These are phyloP conservation scores for Acrossocheilus fasciatus DNA, from an alignment of 2,797 vertebrate genomes.

Conservation along the genomic window DNA sequence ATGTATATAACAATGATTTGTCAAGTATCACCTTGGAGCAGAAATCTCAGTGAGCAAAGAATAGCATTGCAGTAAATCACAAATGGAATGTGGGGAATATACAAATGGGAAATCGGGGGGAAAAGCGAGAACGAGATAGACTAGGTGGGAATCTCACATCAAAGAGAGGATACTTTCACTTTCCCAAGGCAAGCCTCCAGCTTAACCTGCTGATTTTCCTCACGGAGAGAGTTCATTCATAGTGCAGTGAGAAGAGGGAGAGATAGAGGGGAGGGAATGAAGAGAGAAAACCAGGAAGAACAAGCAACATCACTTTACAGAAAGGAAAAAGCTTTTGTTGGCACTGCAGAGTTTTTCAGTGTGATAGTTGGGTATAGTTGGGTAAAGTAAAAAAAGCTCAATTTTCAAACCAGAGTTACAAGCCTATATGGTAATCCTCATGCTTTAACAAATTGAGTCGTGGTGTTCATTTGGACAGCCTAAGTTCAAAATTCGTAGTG, in stretches of 20 bases:
- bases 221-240: slow-evolving; percentile 58
- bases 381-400: background rate
- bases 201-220: slow-evolving; percentile 56
- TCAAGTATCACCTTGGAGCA: background rate
- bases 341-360: slow-evolving; percentile 3
- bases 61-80: background rate
- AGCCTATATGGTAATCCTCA: background rate
- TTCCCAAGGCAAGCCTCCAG: slow-evolving; percentile 55
- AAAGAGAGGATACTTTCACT: slow-evolving; percentile 58
- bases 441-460: background rate
- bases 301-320: slow-evolving; percentile 44
- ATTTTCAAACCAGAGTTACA: background rate
- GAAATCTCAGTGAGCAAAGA: slow-evolving; percentile 1
- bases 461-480: background rate
- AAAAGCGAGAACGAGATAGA: slow-evolving; percentile 31
- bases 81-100: background rate
- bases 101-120: background rate
- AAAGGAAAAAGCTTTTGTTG: background rate
- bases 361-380: background rate
- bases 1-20: background rate
- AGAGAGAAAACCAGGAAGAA: background rate
- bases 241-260: slow-evolving; percentile 43
- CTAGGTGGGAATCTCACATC: slow-evolving; percentile 55
- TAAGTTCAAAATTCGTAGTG: background rate
- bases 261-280: background rate